Evolutionary conservation across 1,140 invertebrate genomes (phyloP).

Genomic region (Anadara kagoshimensis): DNA sequence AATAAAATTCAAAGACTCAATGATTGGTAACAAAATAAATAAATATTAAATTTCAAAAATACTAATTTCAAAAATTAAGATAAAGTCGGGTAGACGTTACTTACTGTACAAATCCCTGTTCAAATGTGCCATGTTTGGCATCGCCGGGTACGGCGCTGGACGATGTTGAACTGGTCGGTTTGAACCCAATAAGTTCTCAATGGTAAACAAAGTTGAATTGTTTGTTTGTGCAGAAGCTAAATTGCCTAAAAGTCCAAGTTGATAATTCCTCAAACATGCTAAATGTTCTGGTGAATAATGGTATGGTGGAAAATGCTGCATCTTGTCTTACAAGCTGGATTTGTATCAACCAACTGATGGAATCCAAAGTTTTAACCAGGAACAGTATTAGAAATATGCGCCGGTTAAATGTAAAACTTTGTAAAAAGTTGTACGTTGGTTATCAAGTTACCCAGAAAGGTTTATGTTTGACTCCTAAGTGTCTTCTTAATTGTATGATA

Average conservation of each 20-base stretch:
- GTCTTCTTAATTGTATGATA: conserved; percentile 23
- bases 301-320: conserved; percentile 44
- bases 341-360: background rate
- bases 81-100: background rate
- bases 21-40: too few species aligned
- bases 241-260: conserved; percentile 25
- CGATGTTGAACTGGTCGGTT: conserved; percentile 36
- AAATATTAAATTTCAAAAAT: too few species aligned
- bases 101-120: conserved; percentile 42
- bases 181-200: conserved; percentile 43
- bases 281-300: conserved; percentile 37
- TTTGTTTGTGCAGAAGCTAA: conserved; percentile 25
- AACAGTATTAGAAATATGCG: background rate
- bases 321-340: conserved; percentile 8
- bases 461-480: conserved; percentile 4
- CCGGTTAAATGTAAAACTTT: background rate
- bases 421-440: background rate
- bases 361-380: conserved; percentile 1
- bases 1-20: too few species aligned
- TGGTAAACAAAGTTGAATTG: conserved; percentile 40
- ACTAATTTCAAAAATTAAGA: too few species aligned
- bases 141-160: conserved; percentile 8
- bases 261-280: conserved; percentile 40
- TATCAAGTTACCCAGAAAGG: background rate
- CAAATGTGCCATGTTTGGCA: conserved; percentile 33